Base-by-base conservation (phyloP, 1,140 invertebrate genomes). In the Drosophila asahinai region DNA sequence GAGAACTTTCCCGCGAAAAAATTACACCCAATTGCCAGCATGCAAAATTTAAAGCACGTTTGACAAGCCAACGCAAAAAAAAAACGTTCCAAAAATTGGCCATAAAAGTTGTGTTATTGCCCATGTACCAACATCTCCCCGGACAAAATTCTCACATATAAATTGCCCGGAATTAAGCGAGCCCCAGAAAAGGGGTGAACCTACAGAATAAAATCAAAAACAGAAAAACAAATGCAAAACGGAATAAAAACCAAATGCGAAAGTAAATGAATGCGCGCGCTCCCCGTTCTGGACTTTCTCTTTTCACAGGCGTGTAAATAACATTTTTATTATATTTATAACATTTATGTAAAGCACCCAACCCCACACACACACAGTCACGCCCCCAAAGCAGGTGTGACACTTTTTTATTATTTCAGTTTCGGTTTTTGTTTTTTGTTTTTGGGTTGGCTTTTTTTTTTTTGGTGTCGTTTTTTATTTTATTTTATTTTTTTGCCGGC, bases 321-420 rank as follows among this genome's bases (percentile, higher is more conserved):
- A 90, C 77, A 90, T 75, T 90, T 90, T 91, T 90, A 89, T 89
- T 90, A 83, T 89, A 81, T 78, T 77, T 86, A 86, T 81, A 89
- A 86, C 86, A 86, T 90, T 90, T 90, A 86, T 91, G 63, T 80
- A 83, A 86, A 80, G 70, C 82, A 86, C 67, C 73, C 82, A 66
- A 33, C 30, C 55, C 51, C 42, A 40, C 43, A 48, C 22, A 49
- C 48, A 52, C 49, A 62, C 52, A 55, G 57, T 48, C 67, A 67
- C 59, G 75, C 67, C 38, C 45, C 63, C 36, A 42, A 64, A 47
- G 61, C 75, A 79, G 75, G 84, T 87, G 84, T 87, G 81, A 89
- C 77, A 87, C 84, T 83, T 86, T 74, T 83, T 80, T 74, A 62
- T 72, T 80, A 77, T 82, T 81, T 81, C 72, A 58, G 79, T 71